Evolutionary conservation across 2,113 vertebrate genomes (phyloP).

Genomic region (Elgaria multicarinata): DNA sequence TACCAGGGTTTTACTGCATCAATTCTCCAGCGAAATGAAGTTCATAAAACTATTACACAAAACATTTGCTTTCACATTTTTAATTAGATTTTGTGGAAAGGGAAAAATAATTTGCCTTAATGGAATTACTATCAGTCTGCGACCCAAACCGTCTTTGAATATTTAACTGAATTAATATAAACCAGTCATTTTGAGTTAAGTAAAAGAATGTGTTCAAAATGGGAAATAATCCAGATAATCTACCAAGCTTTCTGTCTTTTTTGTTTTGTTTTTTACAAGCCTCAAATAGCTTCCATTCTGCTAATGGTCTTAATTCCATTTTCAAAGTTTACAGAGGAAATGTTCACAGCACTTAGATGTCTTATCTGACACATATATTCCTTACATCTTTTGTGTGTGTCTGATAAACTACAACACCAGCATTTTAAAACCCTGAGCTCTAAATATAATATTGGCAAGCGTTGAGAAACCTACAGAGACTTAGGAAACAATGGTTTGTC

Average conservation of each 20-base stretch:
- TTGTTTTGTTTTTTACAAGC: too few relatives aligned
- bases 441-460: neutral
- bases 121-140: constrained; percentile 78
- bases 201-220: constrained; percentile 75
- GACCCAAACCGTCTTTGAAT: constrained; percentile 74
- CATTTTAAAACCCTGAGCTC: neutral
- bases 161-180: constrained; percentile 79
- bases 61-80: constrained; percentile 73
- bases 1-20: constrained; percentile 19
- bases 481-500: neutral
- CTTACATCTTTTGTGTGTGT: neutral
- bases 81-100: constrained; percentile 75
- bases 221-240: constrained; percentile 75
- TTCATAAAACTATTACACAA: constrained; percentile 56
- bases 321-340: constrained; percentile 67
- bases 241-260: constrained; percentile 60
- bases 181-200: constrained; percentile 74
- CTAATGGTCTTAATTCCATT: constrained; percentile 66
- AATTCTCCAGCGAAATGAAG: constrained; percentile 31
- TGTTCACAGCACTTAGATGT: constrained; percentile 59
- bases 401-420: neutral
- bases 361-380: constrained; percentile 12
- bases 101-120: constrained; percentile 77
- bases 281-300: constrained; percentile 68
- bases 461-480: neutral